Evolutionary conservation across 92 coral and sea anemone species (phyloP), one percentile per base, ranked within the genome.

Genomic region (Anthopleura xanthogrammica): DNA sequence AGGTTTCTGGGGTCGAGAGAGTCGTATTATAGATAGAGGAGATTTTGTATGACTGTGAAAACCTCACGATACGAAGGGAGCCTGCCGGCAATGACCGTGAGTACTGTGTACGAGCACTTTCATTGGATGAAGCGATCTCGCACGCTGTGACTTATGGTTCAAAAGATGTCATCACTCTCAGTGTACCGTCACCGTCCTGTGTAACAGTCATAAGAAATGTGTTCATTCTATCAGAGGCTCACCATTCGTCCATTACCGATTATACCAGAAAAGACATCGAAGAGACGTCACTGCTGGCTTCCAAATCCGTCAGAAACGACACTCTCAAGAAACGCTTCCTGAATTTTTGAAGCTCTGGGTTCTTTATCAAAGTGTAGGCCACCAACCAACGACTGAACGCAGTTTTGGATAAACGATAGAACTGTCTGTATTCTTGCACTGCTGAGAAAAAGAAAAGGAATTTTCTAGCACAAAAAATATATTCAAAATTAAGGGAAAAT

Each of bases 351-450:
- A 94, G 90, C 0, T 85, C 77, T 2, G 98, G 98, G 75, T 94
- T 94, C 10, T 90, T 92, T 24, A 93, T 81, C 60, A 93, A 70
- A 12, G 93, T 91, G 85, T 83, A 71, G 3, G 98, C 93, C 10
- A 94, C 79, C 74, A 84, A 81, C 98, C 98, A 94, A 77, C 98
- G 98, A 80, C 91, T 94, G 52, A 76, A 54, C 5, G 92, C 98
- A 71, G 85, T 20, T 72, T 24, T 71, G 36, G 84, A 42, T 22
- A 54, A 22, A 12, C 72, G 42, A 14, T 41, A 19, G 50, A 36
- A 20, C 19, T 16, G 9, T 7, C 43, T 16, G 10, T 50, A 16
- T 36, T 10, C 77, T 39, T 42, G 43, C 42, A 12, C 43, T 4
- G 16, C 77, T 39, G 52, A 72, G 9, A 39, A 39, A 12, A 7